These are phyloP conservation scores for Tuta absoluta DNA, from an alignment of 2,888 invertebrate genomes.

Conservation along the genomic window DNA sequence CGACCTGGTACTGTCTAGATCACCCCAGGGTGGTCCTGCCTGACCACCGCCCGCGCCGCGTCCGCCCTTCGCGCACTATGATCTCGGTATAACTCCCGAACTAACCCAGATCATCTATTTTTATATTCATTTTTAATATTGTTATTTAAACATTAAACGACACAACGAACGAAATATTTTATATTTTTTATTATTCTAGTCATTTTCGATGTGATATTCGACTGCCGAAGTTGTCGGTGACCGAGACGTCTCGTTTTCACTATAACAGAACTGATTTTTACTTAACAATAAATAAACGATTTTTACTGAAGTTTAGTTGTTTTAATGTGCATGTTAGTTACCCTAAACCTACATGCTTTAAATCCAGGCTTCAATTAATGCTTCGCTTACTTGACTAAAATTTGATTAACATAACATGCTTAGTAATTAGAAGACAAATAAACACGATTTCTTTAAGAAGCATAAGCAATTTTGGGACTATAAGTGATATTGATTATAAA, in stretches of 20 bases:
- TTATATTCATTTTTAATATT: slow-evolving; percentile 54
- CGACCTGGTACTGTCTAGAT: slow-evolving; percentile 19
- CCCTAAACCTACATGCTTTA: slow-evolving; percentile 60
- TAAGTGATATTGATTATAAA: background rate
- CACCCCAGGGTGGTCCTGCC: slow-evolving; percentile 40
- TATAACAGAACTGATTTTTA: slow-evolving; percentile 77
- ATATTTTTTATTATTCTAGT: slow-evolving; percentile 59
- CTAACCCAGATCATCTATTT: slow-evolving; percentile 75
- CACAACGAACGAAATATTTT: slow-evolving; percentile 59
- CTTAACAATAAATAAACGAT: slow-evolving; percentile 70
- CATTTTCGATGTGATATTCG: slow-evolving; percentile 64
- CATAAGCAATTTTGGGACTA: background rate
- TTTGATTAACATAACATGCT: slow-evolving; percentile 24
- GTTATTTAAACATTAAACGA: slow-evolving; percentile 56
- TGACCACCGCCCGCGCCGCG: slow-evolving; percentile 49
- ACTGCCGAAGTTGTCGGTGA: slow-evolving; percentile 60
- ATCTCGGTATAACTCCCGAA: slow-evolving; percentile 79
- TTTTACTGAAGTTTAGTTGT: slow-evolving; percentile 71
- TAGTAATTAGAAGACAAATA: slow-evolving; percentile 22
- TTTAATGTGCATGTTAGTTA: slow-evolving; percentile 73
- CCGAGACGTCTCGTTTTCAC: slow-evolving; percentile 71
- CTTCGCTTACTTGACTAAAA: slow-evolving; percentile 67
- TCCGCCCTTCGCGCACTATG: slow-evolving; percentile 66
- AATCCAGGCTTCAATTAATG: slow-evolving; percentile 70
- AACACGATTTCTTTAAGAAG: background rate